These are phyloP conservation scores for Sparidentex hasta DNA, from an alignment of 2,797 vertebrate genomes.

Conservation along the genomic window DNA sequence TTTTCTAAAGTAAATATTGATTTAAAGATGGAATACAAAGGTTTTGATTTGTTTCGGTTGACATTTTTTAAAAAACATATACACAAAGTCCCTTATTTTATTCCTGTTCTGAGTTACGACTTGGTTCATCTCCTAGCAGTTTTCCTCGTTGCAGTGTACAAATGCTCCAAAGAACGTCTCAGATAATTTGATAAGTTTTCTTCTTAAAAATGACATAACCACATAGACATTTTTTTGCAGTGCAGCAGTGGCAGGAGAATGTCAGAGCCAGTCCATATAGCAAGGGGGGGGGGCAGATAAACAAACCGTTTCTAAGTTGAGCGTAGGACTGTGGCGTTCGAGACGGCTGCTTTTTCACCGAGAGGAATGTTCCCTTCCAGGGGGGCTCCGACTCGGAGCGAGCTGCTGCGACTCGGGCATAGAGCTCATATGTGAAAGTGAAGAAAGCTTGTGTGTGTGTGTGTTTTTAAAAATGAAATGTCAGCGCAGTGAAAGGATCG, in stretches of 20 bases:
- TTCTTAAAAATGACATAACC: conserved; percentile 59
- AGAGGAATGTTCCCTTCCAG: conserved; percentile 77
- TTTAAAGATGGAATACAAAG: conserved; percentile 5
- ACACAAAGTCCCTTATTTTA: conserved; percentile 14
- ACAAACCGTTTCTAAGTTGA: conserved; percentile 75
- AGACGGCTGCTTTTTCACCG: conserved; percentile 67
- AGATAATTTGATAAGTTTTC: conserved; percentile 59
- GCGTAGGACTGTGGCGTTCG: conserved; percentile 58
- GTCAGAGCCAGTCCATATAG: conserved; percentile 58
- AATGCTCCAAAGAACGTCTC: conserved; percentile 27
- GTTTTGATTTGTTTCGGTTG: not conserved
- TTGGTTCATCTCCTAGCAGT: conserved; percentile 17
- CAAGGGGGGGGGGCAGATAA: conserved; percentile 49
- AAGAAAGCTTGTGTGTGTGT: conserved; percentile 68
- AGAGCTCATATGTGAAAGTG: conserved; percentile 55
- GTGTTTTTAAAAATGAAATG: conserved; percentile 69
- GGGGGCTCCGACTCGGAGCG: conserved; percentile 44
- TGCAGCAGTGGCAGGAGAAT: conserved; percentile 49
- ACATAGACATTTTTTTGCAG: conserved; percentile 45
- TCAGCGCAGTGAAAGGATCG: conserved; percentile 61
- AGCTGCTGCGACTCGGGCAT: conserved; percentile 43
- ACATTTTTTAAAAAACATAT: conserved; percentile 22
- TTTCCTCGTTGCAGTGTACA: conserved; percentile 32
- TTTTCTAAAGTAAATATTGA: not conserved
- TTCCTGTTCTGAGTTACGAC: conserved; percentile 18